Evolutionary conservation across 2,888 invertebrate genomes (phyloP), one percentile per base, ranked within the genome.

Genomic region (Hirtodrosophila duncani): DNA sequence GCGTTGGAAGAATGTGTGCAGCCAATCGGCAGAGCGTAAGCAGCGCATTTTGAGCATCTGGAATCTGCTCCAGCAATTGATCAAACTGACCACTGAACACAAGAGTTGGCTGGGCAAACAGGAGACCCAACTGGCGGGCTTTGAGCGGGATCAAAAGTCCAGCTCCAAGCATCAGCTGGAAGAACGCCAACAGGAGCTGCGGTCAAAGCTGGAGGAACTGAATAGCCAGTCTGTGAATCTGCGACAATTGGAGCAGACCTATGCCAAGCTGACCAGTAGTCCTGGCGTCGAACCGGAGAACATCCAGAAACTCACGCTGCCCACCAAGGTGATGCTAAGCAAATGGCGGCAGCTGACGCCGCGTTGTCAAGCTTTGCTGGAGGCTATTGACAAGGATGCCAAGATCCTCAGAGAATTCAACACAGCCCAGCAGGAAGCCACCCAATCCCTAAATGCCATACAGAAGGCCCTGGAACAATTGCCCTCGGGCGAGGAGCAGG

Each of bases 1-100:
- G 80, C 90, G 94, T 59, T 95, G 95, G 95, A 93, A 92, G 72
- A 89, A 89, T 29, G 91, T 94, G 1, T 94, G 94, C 78, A 90
- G 91, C 2, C 89, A 90, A 81, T 93, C 93, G 0, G 91, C 92
- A 3, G 92, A 92, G 44, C 89, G 92, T 1, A 94, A 93, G 83
- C 89, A 90, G 0, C 91, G 90, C 48, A 92, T 94, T 48, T 84
- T 90, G 1, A 85, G 87, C 27, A 88, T 89, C 0, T 92, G 92
- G 91, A 89, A 89, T 52, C 75, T 91, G 3, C 81, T 92, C 8
- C 89, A 90, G 66, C 89, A 91, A 49, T 85, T 92, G 1, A 85
- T 90, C 6, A 88, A 88, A 38, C 71, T 89, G n/a, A 89, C 88
- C 38, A 82, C 81, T 0, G 90, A 91, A 6, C 89, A 91, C 64